These are phyloP conservation scores for Lepisosteus osseus DNA, from an alignment of 2,113 vertebrate species.

Conservation along the genomic window DNA sequence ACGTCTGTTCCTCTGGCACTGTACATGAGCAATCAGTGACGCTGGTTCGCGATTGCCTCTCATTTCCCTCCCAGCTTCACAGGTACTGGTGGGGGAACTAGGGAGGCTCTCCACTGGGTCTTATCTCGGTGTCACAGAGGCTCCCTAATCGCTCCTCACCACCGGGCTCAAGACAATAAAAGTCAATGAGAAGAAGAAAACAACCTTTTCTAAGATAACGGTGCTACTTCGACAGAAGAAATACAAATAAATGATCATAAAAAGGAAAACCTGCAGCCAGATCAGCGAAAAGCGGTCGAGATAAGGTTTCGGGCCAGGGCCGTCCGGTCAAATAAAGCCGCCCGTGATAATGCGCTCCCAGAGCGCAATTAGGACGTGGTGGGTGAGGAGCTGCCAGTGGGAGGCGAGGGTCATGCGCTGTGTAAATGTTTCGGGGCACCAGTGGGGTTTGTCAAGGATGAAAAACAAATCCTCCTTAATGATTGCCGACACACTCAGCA, in stretches of 20 bases:
- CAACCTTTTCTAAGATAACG: constrained; percentile 46
- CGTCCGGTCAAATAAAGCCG: constrained; percentile 34
- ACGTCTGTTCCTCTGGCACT: constrained; percentile 8
- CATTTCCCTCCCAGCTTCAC: neutral
- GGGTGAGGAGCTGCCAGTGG: constrained; percentile 11
- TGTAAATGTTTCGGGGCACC: constrained; percentile 22
- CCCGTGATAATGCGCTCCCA: constrained; percentile 46
- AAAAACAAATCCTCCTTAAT: constrained; percentile 21
- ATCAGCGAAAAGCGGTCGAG: constrained; percentile 25
- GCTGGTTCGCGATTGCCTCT: too few species aligned
- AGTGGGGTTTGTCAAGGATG: neutral
- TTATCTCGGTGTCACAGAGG: too few species aligned
- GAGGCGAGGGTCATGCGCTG: neutral
- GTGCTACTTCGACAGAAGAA: constrained; percentile 37
- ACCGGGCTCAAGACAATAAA: constrained; percentile 46
- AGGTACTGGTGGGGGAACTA: too few species aligned
- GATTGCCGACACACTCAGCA: too few species aligned
- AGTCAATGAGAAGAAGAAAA: constrained; percentile 57
- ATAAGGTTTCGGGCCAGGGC: constrained; percentile 36
- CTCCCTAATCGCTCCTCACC: constrained; percentile 27
- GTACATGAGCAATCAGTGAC: constrained; percentile 3
- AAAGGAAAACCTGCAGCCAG: constrained; percentile 36
- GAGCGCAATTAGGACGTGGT: constrained; percentile 26
- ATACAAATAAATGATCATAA: constrained; percentile 49
- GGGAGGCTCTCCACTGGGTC: too few species aligned